Conservation (phyloP, 2,888 invertebrate genomes). For the Eupithecia tripunctaria region DNA sequence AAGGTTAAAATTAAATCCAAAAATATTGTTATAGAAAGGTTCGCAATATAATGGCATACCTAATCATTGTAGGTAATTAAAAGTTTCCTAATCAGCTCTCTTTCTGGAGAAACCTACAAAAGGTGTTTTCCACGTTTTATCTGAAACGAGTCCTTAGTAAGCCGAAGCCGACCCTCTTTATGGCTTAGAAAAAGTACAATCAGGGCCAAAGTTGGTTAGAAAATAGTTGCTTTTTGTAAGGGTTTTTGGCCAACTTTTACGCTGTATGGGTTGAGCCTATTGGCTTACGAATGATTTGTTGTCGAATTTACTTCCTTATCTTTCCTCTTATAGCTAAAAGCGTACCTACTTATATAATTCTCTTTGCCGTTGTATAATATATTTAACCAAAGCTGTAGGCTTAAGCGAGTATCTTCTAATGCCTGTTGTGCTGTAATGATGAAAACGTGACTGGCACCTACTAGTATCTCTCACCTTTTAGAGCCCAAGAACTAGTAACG, state of each 20-base stretch:
- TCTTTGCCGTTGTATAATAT: neutral
- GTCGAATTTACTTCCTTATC: constrained; percentile 4
- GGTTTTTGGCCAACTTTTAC: neutral
- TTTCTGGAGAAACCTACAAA: constrained; percentile 38
- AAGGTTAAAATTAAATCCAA: neutral
- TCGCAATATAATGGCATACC: neutral
- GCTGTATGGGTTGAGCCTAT: neutral
- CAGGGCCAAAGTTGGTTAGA: neutral
- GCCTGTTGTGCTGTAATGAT: constrained; percentile 14
- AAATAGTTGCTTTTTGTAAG: neutral
- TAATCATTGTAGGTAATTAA: constrained; percentile 16
- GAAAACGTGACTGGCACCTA: constrained; percentile 14
- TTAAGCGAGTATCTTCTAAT: neutral
- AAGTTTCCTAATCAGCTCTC: constrained; percentile 40
- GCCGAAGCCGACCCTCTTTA: constrained; percentile 38
- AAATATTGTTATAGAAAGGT: neutral
- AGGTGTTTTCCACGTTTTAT: constrained; percentile 38
- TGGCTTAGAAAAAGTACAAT: constrained; percentile 24
- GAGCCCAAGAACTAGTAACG: too few relatives aligned
- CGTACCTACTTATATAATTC: neutral
- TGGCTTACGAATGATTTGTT: constrained; percentile 4
- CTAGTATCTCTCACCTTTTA: too few relatives aligned
- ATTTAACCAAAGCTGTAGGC: neutral
- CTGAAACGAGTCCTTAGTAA: constrained; percentile 32
- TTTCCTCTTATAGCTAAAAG: neutral